Evolutionary conservation across 2,113 vertebrate genomes (phyloP), one percentile per base, ranked within the genome.

Genomic region (Lasiurus borealis): DNA sequence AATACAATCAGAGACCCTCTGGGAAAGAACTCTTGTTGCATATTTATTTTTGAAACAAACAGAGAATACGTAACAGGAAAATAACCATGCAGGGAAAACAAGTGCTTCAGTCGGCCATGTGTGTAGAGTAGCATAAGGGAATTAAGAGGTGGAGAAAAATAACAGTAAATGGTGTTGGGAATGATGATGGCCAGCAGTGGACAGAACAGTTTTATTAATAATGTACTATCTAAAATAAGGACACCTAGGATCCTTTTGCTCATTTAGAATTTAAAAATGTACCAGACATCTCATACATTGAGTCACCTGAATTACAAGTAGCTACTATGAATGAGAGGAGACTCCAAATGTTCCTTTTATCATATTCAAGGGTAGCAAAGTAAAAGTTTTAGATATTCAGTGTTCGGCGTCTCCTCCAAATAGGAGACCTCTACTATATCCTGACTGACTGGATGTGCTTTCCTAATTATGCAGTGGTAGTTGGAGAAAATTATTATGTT

Each of bases 181-280:
- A 91, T 92, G n/a, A 91, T 29, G 9, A 40, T 40, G 8, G 34
- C 52, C 5, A 76, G 31, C 76, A 50, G 15, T 29, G 6, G 34
- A 40, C 19, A 57, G 18, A 90, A 62, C 16, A 62, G 71, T 52
- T 78, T 77, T 48, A 16, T 4, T 34, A 78, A 88, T 36, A 88
- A 85, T 29, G 6, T 13, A 83, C 8, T 44, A 72, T 4, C 18
- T 10, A 71, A 95, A 97, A 91, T 27, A 94, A 97, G 90, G 40
- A 88, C 62, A 62, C 8, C 48, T 54, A 57, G 36, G 0, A 15
- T 3, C 48, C 1, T 13, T 0, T 19, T 71, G 27, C 85, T 97
- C 40, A 97, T 96, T 88, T 69, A 93, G 40, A 85, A 90, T 91
- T 95, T 94, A 88, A 95, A 80, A 97, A 77, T 40, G 82, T 68